Conservation (phyloP, 2,888 invertebrate species). For the Chloromyia formosa region DNA sequence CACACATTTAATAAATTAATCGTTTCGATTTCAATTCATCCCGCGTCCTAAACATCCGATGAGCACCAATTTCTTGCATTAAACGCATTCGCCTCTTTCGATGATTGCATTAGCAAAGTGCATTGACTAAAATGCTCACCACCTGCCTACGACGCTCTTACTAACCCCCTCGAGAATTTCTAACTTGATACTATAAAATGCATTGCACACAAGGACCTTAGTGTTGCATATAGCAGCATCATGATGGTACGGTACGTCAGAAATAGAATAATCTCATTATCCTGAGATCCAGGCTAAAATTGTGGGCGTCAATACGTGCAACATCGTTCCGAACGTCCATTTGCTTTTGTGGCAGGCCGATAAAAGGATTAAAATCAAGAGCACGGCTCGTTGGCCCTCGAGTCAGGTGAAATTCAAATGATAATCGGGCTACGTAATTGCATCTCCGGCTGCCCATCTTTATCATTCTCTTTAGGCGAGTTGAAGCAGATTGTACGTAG, state of each 20-base stretch:
- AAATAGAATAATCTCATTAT: slow-evolving; percentile 15
- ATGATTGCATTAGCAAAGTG: background rate
- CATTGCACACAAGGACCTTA: background rate
- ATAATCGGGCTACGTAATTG: background rate
- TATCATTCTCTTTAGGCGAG: too few species aligned
- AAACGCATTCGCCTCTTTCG: background rate
- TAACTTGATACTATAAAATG: background rate
- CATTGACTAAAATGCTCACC: background rate
- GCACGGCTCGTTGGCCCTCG: background rate
- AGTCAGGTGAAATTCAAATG: background rate
- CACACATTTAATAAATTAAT: too few species aligned
- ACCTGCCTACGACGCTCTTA: background rate
- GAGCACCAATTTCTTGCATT: too few species aligned
- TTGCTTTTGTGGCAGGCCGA: background rate
- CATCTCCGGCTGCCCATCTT: background rate
- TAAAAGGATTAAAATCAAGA: slow-evolving; percentile 7
- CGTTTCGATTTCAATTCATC: too few species aligned
- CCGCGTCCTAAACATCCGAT: too few species aligned
- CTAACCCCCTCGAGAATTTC: background rate
- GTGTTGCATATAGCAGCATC: background rate
- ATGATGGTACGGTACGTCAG: background rate
- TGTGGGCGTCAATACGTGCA: background rate
- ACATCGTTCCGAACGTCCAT: background rate
- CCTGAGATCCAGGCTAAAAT: background rate
- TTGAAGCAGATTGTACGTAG: too few species aligned